Base-by-base conservation (phyloP, 2,888 invertebrate genomes). In the Cepaea hortensis region DNA sequence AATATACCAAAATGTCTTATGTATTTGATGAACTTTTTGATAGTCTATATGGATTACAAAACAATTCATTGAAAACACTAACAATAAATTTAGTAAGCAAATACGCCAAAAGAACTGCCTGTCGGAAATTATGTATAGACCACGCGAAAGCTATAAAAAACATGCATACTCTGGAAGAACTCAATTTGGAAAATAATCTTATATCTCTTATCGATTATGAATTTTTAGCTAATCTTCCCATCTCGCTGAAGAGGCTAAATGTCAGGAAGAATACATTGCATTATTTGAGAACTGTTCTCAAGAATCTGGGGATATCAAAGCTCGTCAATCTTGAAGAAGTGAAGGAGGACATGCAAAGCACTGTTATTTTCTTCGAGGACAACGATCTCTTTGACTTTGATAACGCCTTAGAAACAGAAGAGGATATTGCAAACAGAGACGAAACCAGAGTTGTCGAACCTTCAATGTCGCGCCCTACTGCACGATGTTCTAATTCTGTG, bases 31-130 rank as follows among this genome's bases (percentile, higher is more conserved):
- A 20, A 3, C 9, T 81, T 4, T 81, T 81, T 81, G 55, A 81
- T 9, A 81, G 81, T 55, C 72, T 81, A 35, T 81, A 70, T 9
- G 81, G 81, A 50, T 50, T 81, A 15, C 70, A 81, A n/a, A 72
- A 81, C n/a, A 18, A n/a, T 3, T 18, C 70, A 1, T n/a, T 81
- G 3, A 81, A 70, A 72, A 50, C 81, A 13, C 11, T 81, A 50
- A 50, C 72, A 81, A 68, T 81, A 5, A 81, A 70, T 15, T 5
- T 20, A n/a, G 50, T 81, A 2, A 48, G 3, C 20, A 81, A 81
- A 68, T 6, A 48, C 15, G 3, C 55, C 9, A 70, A 72, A 81
- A 70, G n/a, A 11, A 81, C 68, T 13, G 68, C 81, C 3, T 81
- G 81, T 48, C 70, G 81, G 6, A 23, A 5, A 9, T 20, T 81